Evolutionary conservation across 2,797 vertebrate species (phyloP).

Genomic region (Tolypeutes matacus): DNA sequence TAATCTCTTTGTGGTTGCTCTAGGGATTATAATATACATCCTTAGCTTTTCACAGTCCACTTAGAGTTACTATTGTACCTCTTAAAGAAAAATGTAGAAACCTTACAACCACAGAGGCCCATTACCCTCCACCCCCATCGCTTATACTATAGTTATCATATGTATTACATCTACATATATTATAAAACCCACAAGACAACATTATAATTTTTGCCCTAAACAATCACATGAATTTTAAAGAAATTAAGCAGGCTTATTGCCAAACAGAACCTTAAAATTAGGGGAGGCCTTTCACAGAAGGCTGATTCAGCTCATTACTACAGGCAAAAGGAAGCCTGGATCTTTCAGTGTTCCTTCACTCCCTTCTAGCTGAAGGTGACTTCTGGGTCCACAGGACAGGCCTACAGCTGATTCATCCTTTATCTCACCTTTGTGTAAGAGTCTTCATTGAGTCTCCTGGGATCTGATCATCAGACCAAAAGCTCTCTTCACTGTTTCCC

Average conservation of each 20-base stretch:
- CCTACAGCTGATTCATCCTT: conserved; percentile 14
- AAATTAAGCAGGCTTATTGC: conserved; percentile 74
- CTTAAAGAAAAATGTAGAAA: conserved; percentile 76
- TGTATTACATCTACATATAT: conserved; percentile 82
- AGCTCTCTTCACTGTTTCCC: conserved; percentile 18
- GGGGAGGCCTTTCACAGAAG: conserved; percentile 51
- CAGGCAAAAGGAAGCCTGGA: conserved; percentile 2
- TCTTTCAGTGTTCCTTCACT: conserved; percentile 18
- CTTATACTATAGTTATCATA: conserved; percentile 78
- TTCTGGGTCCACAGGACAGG: not conserved
- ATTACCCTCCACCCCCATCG: conserved; percentile 31
- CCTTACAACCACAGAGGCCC: conserved; percentile 61
- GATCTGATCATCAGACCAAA: conserved; percentile 12
- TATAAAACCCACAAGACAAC: conserved; percentile 79
- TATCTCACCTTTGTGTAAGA: not conserved
- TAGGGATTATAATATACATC: conserved; percentile 70
- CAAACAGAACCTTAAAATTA: conserved; percentile 72
- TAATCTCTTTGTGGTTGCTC: conserved; percentile 78
- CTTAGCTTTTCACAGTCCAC: conserved; percentile 78
- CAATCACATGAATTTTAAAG: conserved; percentile 71
- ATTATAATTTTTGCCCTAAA: conserved; percentile 78
- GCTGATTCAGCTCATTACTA: conserved; percentile 48
- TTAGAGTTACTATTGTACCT: conserved; percentile 69
- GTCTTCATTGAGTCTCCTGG: not conserved
- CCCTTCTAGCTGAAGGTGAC: conserved; percentile 37